Percentiles rank a stretch among this genome's conserved stretches.
These are phyloP conservation scores for Anaspis maculata DNA, from an alignment of 2,888 invertebrate species.

Conservation along the genomic window DNA sequence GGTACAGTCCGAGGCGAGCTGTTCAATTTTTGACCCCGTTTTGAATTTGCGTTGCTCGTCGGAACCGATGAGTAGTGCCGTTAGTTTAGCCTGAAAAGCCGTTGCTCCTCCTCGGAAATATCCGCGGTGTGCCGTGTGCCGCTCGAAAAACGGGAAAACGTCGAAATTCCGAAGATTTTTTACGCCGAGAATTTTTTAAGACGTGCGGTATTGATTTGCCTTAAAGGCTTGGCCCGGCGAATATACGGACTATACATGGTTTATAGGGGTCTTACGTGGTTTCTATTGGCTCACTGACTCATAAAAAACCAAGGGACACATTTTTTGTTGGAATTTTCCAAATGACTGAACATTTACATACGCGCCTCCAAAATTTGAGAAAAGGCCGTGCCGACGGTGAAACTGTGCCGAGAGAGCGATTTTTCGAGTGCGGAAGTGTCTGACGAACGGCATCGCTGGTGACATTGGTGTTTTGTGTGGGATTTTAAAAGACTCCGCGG, in stretches of 20 bases:
- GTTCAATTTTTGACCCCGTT: conserved; percentile 42
- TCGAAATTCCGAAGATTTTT: conserved; percentile 28
- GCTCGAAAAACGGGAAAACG: conserved; percentile 15
- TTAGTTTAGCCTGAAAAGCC: conserved; percentile 35
- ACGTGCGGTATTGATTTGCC: conserved; percentile 44
- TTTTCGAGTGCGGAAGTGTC: no score
- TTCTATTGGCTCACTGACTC: conserved; percentile 45
- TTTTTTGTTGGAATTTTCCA: conserved; percentile 55
- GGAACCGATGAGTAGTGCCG: conserved; percentile 33
- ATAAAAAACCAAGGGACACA: conserved; percentile 43
- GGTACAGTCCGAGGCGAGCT: conserved; percentile 30
- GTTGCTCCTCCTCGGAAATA: conserved; percentile 11
- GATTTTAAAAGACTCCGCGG: no score
- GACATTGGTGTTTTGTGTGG: no score
- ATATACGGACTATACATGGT: conserved; percentile 43
- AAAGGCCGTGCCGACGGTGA: conserved; percentile 30
- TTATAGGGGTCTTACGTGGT: conserved; percentile 44
- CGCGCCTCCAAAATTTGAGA: conserved; percentile 41
- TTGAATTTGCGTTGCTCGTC: conserved; percentile 34
- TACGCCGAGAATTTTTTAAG: conserved; percentile 40
- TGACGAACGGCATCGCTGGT: no score
- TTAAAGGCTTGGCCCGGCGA: conserved; percentile 44
- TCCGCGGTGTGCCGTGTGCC: conserved; percentile 13
- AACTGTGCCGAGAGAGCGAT: no score
- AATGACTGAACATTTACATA: conserved; percentile 48